Conservation (phyloP, 2,113 vertebrate species). For the Arothron firmamentum region DNA sequence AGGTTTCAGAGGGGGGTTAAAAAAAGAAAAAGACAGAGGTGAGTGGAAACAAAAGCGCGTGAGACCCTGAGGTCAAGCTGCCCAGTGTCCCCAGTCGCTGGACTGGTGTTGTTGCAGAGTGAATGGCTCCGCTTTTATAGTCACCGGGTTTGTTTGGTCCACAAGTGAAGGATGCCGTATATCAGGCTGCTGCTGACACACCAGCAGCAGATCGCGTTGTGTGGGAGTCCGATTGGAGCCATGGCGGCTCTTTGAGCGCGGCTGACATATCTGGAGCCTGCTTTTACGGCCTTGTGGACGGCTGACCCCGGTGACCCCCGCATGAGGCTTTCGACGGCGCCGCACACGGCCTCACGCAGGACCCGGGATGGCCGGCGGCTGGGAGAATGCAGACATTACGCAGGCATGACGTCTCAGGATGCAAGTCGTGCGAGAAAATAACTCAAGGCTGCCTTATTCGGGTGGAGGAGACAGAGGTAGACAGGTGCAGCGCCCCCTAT, state of each 20-base stretch:
- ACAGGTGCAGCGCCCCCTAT: no score
- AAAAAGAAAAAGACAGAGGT: slow-evolving; percentile 71
- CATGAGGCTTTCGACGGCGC: slow-evolving; percentile 38
- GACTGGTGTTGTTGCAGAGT: slow-evolving; percentile 50
- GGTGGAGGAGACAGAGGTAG: no score
- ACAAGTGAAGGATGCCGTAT: slow-evolving; percentile 68
- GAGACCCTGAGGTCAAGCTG: slow-evolving; percentile 70
- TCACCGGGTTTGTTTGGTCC: slow-evolving; percentile 70
- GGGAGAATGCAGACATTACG: no score
- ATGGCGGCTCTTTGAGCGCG: slow-evolving; percentile 51
- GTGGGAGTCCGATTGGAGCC: slow-evolving; percentile 57
- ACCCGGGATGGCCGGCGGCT: slow-evolving; percentile 14
- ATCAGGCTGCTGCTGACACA: slow-evolving; percentile 72
- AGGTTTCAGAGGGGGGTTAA: slow-evolving; percentile 70
- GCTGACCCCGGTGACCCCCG: slow-evolving; percentile 53
- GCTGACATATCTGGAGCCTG: slow-evolving; percentile 63
- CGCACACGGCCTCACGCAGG: slow-evolving; percentile 36
- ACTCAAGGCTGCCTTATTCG: no score
- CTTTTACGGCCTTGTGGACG: slow-evolving; percentile 35
- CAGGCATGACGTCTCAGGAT: no score
- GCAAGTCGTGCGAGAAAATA: no score
- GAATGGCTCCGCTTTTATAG: slow-evolving; percentile 64
- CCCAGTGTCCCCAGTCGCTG: slow-evolving; percentile 72
- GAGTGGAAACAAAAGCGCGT: slow-evolving; percentile 69
- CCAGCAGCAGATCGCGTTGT: slow-evolving; percentile 72